Evolutionary conservation across 2,113 vertebrate genomes (phyloP), one percentile per base, ranked within the genome.

Genomic region (Neolamprologus kungweensis): DNA sequence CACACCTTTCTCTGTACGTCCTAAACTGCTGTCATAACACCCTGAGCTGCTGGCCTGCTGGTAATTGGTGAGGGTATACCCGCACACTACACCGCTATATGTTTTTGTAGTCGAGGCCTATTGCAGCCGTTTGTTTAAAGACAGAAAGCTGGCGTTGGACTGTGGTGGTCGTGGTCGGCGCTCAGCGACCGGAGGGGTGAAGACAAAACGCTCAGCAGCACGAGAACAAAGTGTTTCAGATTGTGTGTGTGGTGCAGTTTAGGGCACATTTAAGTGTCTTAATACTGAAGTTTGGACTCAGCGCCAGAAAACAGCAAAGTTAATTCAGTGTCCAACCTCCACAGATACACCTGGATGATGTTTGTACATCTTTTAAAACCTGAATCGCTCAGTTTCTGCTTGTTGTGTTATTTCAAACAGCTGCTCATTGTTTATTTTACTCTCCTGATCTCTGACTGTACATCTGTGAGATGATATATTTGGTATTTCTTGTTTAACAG

Each of bases 71-170:
- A 86, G 86, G 7, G 21, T 87, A 31, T 63, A 73, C 40, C 71
- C 60, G 4, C 85, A 58, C 40, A 6, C 12, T 19, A 28, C 51
- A 80, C 86, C 68, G 16, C 68, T 28, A 12, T 17, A 21, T 95
- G 89, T 90, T 94, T 86, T 85, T 91, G 85, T n/a, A 90, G 89
- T 82, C 2, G 53, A 91, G 90, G 65, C 87, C 85, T 54, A 35
- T 73, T 28, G 87, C 92, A 84, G 87, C 78, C 1, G 85, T 90
- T 93, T 90, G 86, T 90, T 95, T 94, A 68, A 86, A 85, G 83
- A 83, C 6, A 4, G 23, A 75, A 19, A 23, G 50, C 79, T 63
- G 54, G 75, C 3, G 53, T 53, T 47, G 5, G 26, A 6, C 54
- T 60, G 3, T 50, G 84, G 21, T 83, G 80, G 51, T 85, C 63